Evolutionary conservation across 2,797 vertebrate species (phyloP), one percentile per base, ranked within the genome.

Genomic region (Tolypeutes matacus): DNA sequence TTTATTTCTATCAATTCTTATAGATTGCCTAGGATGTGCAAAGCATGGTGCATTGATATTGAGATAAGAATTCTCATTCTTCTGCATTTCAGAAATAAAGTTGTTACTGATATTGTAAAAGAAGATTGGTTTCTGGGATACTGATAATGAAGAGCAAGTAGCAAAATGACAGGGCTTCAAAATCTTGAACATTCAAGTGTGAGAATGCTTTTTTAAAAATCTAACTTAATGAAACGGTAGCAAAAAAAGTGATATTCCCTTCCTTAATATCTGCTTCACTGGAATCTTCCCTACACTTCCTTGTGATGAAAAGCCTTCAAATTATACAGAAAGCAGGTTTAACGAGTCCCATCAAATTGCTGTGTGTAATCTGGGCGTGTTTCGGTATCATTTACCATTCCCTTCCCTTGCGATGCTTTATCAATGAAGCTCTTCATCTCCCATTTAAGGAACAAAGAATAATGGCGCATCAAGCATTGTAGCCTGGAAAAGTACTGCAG

Each of bases 1-100:
- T 87, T 91, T 92, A 84, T 95, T 86, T 90, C 18, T 53, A 60
- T n/a, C 4, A 60, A 10, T 60, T 92, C 93, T 83, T 56, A 51
- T 51, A 51, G 36, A 46, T 76, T 81, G 9, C 2, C 21, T 75
- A 21, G 17, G 53, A 77, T 69, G 23, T 89, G 20, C 13, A 84
- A 70, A 89, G 39, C 34, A 34, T 5, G 53, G 7, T n/a, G 10
- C 15, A 39, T 60, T 85, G 42, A 39, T 36, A 34, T 2, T 29
- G 18, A 92, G 3, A 25, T 65, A 42, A 95, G 58, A 94, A 64
- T 36, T 86, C 72, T 56, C 7, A 62, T 70, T 93, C 13, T 69
- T 64, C 75, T 87, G 49, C 21, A 58, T 76, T 84, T 94, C 70
- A 83, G 80, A 94, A 89, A 65, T 94, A 34, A 94, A 27, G 36